phyloP scores from a whole-genome alignment of 2,888 invertebrate genomes.

The Mythimna vitellina region DNA sequence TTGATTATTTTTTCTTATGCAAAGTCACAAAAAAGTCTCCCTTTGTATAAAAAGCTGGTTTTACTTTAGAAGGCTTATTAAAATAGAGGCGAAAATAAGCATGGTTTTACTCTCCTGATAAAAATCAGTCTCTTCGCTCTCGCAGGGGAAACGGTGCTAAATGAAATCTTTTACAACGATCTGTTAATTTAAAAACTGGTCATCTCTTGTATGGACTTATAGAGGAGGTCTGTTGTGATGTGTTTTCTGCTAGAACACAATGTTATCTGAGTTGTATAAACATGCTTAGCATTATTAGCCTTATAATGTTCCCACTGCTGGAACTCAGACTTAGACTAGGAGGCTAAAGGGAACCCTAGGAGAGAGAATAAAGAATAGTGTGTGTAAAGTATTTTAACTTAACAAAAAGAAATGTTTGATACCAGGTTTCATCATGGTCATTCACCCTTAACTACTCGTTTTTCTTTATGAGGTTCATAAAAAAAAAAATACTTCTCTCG shows the following conservation, averaged over 20 bases:
- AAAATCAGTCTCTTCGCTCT: slow-evolving; percentile 25
- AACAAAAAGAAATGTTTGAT: not conserved
- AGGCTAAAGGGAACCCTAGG: too few species aligned
- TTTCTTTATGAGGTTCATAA: too few species aligned
- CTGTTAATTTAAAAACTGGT: slow-evolving; percentile 60
- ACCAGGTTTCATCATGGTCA: not conserved
- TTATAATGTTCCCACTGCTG: too few species aligned
- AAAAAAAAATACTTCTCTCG: too few species aligned
- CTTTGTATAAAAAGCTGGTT: slow-evolving; percentile 1
- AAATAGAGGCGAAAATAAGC: slow-evolving; percentile 39
- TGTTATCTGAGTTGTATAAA: not conserved
- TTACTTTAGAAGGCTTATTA: slow-evolving; percentile 35
- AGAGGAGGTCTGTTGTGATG: slow-evolving; percentile 27
- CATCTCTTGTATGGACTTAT: slow-evolving; percentile 35
- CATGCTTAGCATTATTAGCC: too few species aligned
- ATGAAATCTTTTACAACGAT: slow-evolving; percentile 55
- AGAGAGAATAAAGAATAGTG: too few species aligned
- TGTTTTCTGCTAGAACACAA: slow-evolving; percentile 4
- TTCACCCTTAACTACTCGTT: too few species aligned
- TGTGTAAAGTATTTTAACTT: too few species aligned
- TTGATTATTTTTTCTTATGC: not conserved
- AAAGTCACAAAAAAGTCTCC: not conserved
- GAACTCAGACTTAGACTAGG: too few species aligned
- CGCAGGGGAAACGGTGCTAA: slow-evolving; percentile 45
- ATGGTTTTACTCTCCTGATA: slow-evolving; percentile 35